These are phyloP conservation scores for Papilio glaucus DNA, from an alignment of 1,140 invertebrate genomes.

Conservation along the genomic window DNA sequence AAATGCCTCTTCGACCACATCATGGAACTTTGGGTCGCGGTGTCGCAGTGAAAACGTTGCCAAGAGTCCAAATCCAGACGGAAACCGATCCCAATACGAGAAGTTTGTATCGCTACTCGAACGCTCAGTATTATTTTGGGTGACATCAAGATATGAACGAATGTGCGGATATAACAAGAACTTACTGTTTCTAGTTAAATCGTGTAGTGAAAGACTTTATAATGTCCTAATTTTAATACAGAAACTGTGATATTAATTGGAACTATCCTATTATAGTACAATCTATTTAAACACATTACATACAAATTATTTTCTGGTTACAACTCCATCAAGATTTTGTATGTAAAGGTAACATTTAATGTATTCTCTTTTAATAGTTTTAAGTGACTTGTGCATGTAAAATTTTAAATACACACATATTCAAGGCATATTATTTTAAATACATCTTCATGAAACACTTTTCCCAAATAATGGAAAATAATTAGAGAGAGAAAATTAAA, in stretches of 20 bases:
- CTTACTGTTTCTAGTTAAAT: conserved; percentile 83
- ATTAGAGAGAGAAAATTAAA: too few species aligned
- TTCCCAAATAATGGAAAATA: too few species aligned
- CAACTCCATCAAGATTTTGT: background rate
- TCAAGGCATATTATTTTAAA: background rate
- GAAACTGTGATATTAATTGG: conserved; percentile 83
- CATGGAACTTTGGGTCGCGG: conserved; percentile 78
- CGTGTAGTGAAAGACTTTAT: conserved; percentile 73
- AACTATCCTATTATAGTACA: conserved; percentile 73
- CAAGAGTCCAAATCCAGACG: conserved; percentile 72
- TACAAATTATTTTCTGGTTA: conserved; percentile 16
- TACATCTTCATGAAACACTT: too few species aligned
- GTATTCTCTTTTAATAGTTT: background rate
- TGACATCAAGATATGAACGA: conserved; percentile 79
- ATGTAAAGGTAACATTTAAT: conserved; percentile 11
- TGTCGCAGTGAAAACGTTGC: conserved; percentile 75
- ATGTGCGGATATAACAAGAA: conserved; percentile 80
- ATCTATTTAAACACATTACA: conserved; percentile 52
- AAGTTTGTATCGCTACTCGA: conserved; percentile 82
- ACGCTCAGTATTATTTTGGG: conserved; percentile 83
- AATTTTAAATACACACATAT: background rate
- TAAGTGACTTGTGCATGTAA: background rate
- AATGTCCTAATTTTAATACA: conserved; percentile 80
- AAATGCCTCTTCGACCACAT: conserved; percentile 79
- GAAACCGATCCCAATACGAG: conserved; percentile 79